phyloP scores from a whole-genome alignment of 1,140 invertebrate species.

The Macrobrachium rosenbergii region DNA sequence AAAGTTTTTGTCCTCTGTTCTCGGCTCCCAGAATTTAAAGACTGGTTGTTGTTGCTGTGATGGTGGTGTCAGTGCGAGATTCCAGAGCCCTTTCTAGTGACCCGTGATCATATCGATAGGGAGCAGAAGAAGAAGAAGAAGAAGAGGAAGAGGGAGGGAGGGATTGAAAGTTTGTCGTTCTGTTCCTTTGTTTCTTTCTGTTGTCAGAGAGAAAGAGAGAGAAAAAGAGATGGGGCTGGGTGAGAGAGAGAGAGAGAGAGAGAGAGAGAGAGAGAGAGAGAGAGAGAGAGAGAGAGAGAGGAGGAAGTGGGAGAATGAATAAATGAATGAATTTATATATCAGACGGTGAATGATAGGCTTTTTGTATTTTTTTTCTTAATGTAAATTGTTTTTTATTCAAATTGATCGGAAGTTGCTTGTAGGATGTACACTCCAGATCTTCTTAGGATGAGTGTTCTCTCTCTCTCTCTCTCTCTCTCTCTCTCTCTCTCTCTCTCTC shows the following conservation, averaged over 20 bases:
- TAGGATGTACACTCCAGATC: too few species aligned
- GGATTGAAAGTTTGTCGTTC: background rate
- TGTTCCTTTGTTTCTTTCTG: too few species aligned
- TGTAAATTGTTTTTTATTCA: too few species aligned
- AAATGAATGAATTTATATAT: too few species aligned
- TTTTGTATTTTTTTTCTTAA: too few species aligned
- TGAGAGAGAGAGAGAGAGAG: conserved; percentile 8
- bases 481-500: background rate
- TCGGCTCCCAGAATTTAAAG: too few species aligned
- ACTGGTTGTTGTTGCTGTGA: too few species aligned
- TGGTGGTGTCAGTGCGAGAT: too few species aligned
- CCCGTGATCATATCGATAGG: background rate
- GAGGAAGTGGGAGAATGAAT: background rate
- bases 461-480: background rate
- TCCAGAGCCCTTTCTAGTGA: too few species aligned
- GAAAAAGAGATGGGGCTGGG: background rate
- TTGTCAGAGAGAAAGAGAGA: background rate
- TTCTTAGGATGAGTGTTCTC: background rate
- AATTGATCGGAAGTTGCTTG: background rate
- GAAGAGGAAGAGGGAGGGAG: background rate
- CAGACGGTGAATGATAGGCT: too few species aligned
- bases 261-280: conserved; percentile 23
- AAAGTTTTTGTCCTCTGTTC: too few species aligned
- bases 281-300: conserved; percentile 10
- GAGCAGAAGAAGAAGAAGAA: background rate